phyloP scores from a whole-genome alignment of 2,797 vertebrate genomes.

The Gymnoscopelus braueri region DNA sequence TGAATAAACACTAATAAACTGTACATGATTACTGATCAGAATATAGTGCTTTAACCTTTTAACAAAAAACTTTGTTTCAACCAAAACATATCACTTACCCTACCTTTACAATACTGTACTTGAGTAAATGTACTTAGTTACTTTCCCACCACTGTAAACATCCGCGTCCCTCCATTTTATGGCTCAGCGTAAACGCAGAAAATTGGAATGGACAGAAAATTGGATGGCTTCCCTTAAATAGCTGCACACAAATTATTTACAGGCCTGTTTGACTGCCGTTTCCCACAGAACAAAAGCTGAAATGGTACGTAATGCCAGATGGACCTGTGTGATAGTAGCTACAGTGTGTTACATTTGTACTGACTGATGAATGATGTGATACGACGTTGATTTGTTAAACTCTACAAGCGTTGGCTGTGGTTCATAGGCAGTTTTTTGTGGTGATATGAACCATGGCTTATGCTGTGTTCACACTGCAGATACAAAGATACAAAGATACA shows the following conservation, averaged over 20 bases:
- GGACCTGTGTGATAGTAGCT: not conserved
- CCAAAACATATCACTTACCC: too few species aligned
- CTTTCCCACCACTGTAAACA: constrained; percentile 36
- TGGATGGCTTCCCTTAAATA: constrained; percentile 49
- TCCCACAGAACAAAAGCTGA: constrained; percentile 24
- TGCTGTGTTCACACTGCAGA: too few species aligned
- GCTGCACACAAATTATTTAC: constrained; percentile 48
- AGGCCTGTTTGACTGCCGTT: constrained; percentile 27
- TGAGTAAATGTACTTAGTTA: too few species aligned
- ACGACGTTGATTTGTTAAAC: constrained; percentile 14
- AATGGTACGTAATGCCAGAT: constrained; percentile 13
- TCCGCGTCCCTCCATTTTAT: constrained; percentile 46
- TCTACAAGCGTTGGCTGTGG: too few species aligned
- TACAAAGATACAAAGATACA: too few species aligned
- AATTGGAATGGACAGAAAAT: constrained; percentile 51
- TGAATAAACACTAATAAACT: too few species aligned
- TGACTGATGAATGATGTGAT: constrained; percentile 5
- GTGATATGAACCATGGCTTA: too few species aligned
- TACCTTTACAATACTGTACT: too few species aligned
- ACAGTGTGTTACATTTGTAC: constrained; percentile 15
- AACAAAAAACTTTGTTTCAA: too few species aligned
- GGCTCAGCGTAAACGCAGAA: constrained; percentile 45
- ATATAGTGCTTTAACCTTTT: too few species aligned
- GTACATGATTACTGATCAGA: too few species aligned
- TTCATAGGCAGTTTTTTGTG: too few species aligned